A percentile compares a stretch with the other conserved stretches of the same genome.
Conservation (phyloP, 2,113 vertebrate species). For the Campylorhamphus procurvoides region DNA sequence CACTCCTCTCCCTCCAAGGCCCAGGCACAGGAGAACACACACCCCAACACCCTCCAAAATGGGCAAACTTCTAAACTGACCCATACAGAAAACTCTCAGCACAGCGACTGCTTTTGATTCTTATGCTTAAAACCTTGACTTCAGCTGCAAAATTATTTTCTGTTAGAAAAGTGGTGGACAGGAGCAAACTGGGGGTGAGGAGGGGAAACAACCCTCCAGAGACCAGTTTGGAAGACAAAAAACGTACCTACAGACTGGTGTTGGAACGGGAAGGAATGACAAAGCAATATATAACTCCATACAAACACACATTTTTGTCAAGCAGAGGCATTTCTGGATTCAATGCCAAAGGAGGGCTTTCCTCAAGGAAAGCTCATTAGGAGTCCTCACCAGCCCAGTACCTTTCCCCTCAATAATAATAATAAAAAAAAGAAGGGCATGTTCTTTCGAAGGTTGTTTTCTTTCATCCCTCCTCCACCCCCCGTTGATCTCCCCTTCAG, state of each 20-base stretch:
- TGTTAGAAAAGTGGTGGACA: neutral
- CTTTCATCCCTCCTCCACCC: neutral
- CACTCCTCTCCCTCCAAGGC: neutral
- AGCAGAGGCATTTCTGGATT: neutral
- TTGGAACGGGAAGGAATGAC: neutral
- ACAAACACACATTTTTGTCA: neutral
- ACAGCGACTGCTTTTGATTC: neutral
- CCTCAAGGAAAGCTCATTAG: slow-evolving; percentile 11
- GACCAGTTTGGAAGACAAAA: fast-evolving
- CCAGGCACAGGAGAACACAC: neutral
- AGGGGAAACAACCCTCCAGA: neutral
- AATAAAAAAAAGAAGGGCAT: neutral
- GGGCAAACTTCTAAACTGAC: fast-evolving
- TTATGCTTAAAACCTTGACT: fast-evolving
- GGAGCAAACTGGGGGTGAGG: neutral
- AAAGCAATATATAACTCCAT: fast-evolving
- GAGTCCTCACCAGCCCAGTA: neutral
- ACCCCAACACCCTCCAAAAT: fast-evolving
- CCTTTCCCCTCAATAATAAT: neutral
- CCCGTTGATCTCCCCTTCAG: neutral
- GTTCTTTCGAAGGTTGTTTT: slow-evolving; percentile 6
- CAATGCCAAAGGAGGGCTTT: neutral
- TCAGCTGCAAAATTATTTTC: neutral
- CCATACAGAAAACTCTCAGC: neutral
- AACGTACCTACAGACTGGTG: fast-evolving